Evolutionary conservation across 30 jellyfish, hydroid and myxozoan species (phyloP).

Genomic region (Turritopsis dohrnii): DNA sequence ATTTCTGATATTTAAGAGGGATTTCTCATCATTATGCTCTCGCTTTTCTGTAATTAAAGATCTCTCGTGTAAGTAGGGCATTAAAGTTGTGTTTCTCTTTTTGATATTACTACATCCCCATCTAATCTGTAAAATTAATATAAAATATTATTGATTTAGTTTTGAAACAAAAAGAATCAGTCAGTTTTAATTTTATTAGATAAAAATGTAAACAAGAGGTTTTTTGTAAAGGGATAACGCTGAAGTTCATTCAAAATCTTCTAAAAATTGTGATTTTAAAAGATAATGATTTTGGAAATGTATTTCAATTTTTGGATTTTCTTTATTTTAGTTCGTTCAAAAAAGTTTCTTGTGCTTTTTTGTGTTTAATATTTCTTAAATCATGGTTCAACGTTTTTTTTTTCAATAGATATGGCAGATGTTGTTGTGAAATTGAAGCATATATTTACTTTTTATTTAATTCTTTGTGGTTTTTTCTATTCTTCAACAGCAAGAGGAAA

Average conservation of each 20-base stretch:
- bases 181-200: background rate
- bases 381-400: background rate
- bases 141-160: background rate
- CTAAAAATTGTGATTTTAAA: background rate
- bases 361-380: background rate
- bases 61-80: background rate
- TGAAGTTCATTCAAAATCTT: background rate
- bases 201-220: background rate
- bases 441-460: too few species aligned
- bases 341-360: background rate
- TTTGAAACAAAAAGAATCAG: background rate
- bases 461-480: background rate
- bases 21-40: too few species aligned
- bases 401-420: background rate
- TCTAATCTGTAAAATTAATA: background rate
- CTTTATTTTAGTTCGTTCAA: background rate
- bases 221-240: background rate
- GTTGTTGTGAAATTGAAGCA: background rate
- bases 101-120: background rate
- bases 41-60: background rate
- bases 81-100: background rate
- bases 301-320: background rate
- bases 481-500: background rate
- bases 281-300: background rate
- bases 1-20: too few species aligned